Evolutionary conservation across 2,888 invertebrate genomes (phyloP), one percentile per base, ranked within the genome.

Genomic region (Polydrusus cervinus): DNA sequence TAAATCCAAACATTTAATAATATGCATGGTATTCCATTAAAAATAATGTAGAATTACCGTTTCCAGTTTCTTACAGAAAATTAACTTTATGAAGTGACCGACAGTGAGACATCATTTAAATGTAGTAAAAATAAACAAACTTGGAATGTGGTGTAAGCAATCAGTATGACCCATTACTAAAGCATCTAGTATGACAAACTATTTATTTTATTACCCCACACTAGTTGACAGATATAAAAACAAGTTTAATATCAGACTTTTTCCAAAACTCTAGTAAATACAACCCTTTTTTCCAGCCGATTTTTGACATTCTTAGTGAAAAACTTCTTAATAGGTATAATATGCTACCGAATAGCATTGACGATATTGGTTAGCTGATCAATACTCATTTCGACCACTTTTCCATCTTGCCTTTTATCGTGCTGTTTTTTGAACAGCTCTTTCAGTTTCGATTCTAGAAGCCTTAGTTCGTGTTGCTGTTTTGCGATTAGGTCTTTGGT

Each of bases 401-500:
- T 84, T 40, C 81, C 80, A 64, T 86, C 85, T 77, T 85, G 85
- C 74, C 86, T 84, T 71, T 79, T 83, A 64, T 83, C 78, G 78
- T 85, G 84, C 65, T 82, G 81, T 55, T 83, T 80, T 60, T 85
- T 84, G 74, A 84, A 83, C 75, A 87, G 75, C 69, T 85, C 85
- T 65, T 84, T 81, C 77, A 85, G 84, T 73, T 81, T 83, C 49
- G 82, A 79, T 74, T 87, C 86, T 40, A 86, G 80, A 73, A 81
- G 83, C 75, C 83, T 88, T 13, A 90, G 88, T 20, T 88, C 85
- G 16, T 88, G 86, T 13, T 90, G 90, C 67, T 88, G 87, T 80
- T 88, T 87, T 20, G 88, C 87, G 34, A 89, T 86, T 69, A 89
- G 89, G 20, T 89, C 89, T n/a, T 89, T 87, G 47, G 90, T 85